Evolutionary conservation across 2,888 invertebrate species (phyloP).

Genomic region (Pocota personata): DNA sequence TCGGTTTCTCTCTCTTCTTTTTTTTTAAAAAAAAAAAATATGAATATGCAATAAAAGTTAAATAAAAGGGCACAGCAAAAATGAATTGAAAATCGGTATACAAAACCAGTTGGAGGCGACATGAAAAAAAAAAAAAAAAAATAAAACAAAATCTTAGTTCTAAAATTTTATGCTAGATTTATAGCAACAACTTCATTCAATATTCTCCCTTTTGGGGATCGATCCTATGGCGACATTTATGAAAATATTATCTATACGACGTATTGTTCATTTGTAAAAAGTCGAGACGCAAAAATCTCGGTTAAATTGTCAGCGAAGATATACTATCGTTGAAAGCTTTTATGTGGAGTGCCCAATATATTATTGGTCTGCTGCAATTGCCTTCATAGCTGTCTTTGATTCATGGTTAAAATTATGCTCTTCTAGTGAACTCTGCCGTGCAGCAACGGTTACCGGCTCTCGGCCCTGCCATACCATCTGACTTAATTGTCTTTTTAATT

Average conservation of each 20-base stretch:
- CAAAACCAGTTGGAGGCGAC: not conserved
- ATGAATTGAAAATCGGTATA: not conserved
- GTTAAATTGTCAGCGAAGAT: not conserved
- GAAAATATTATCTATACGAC: not conserved
- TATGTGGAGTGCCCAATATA: not conserved
- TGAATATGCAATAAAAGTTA: conserved; percentile 6
- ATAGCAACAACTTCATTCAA: too few relatives aligned
- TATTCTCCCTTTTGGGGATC: too few relatives aligned
- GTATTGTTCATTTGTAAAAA: not conserved
- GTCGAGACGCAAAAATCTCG: not conserved
- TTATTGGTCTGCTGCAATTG: not conserved
- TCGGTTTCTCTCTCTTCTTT: conserved; percentile 21
- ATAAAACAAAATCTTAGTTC: not conserved
- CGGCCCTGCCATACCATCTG: conserved; percentile 61
- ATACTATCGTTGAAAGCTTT: not conserved
- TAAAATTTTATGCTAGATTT: not conserved
- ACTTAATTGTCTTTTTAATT: conserved; percentile 83
- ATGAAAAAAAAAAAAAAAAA: not conserved
- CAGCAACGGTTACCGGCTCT: not conserved
- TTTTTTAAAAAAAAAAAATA: not conserved
- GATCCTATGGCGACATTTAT: not conserved
- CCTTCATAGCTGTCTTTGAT: not conserved
- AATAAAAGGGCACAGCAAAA: not conserved
- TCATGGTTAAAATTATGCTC: not conserved
- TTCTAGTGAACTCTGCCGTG: not conserved